These are phyloP conservation scores for Loriculus beryllinus DNA, from an alignment of 2,797 vertebrate species.

Conservation along the genomic window DNA sequence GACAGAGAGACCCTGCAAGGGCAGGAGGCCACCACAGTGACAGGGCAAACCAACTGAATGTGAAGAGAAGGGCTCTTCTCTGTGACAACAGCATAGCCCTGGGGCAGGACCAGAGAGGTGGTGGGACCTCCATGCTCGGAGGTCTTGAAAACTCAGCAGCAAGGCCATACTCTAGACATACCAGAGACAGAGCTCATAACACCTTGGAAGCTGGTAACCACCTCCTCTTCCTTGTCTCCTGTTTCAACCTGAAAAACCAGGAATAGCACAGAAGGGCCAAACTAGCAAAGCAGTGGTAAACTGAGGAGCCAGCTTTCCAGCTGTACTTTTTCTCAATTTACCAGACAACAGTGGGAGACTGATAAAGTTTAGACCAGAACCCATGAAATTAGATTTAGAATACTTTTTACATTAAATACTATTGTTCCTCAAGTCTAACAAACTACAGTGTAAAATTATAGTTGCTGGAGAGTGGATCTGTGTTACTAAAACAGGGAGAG, in stretches of 20 bases:
- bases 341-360: not conserved
- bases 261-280: not conserved
- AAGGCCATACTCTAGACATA: not conserved
- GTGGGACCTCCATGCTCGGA: not conserved
- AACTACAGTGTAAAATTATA: not conserved
- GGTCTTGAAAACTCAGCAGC: not conserved
- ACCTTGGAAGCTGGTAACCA: not conserved
- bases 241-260: not conserved
- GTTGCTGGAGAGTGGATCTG: not conserved
- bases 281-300: not conserved
- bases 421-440: not conserved
- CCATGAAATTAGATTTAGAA: not conserved
- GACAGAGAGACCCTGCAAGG: not conserved
- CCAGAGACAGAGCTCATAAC: not conserved
- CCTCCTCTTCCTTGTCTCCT: not conserved
- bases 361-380: not conserved
- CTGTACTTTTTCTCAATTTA: not conserved
- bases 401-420: not conserved
- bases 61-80: not conserved
- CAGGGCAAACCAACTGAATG: fast-evolving
- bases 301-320: not conserved
- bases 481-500: not conserved
- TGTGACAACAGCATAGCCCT: fast-evolving
- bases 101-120: not conserved
- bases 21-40: not conserved